phyloP scores from a whole-genome alignment of 2,888 invertebrate species.

The Pycnomerus fuliginosus region DNA sequence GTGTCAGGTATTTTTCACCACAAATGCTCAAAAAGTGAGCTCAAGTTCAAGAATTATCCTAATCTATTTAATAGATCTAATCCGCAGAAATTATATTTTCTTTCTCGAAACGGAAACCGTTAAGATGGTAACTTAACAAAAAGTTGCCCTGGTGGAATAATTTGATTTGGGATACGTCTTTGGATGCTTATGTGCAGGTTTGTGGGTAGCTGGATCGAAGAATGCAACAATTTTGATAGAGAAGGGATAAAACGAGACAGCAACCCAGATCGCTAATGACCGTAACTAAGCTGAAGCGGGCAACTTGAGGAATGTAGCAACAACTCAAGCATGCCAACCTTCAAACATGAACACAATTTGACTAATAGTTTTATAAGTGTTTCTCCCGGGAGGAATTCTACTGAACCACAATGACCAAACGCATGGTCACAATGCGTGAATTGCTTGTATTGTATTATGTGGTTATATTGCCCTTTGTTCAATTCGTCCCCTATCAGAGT shows the following conservation, averaged over 20 bases:
- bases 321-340: conserved; percentile 22
- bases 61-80: too few relatives aligned
- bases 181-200: too few relatives aligned
- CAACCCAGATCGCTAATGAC: conserved; percentile 2
- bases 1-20: too few relatives aligned
- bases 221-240: too few relatives aligned
- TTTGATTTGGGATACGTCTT: too few relatives aligned
- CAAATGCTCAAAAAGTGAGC: too few relatives aligned
- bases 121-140: too few relatives aligned
- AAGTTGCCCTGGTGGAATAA: too few relatives aligned
- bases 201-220: too few relatives aligned
- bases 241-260: not conserved
- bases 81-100: too few relatives aligned
- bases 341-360: conserved; percentile 37
- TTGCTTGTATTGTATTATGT: conserved; percentile 11
- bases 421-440: conserved; percentile 24
- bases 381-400: conserved; percentile 32
- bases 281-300: conserved; percentile 2
- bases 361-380: conserved; percentile 47
- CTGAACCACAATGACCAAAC: conserved; percentile 18
- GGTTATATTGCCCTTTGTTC: conserved; percentile 18
- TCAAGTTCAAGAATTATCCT: too few relatives aligned
- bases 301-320: conserved; percentile 20
- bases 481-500: conserved; percentile 9
- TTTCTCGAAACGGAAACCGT: too few relatives aligned